Conservation (phyloP, 2,888 invertebrate species). For the Archips crataeganus region DNA sequence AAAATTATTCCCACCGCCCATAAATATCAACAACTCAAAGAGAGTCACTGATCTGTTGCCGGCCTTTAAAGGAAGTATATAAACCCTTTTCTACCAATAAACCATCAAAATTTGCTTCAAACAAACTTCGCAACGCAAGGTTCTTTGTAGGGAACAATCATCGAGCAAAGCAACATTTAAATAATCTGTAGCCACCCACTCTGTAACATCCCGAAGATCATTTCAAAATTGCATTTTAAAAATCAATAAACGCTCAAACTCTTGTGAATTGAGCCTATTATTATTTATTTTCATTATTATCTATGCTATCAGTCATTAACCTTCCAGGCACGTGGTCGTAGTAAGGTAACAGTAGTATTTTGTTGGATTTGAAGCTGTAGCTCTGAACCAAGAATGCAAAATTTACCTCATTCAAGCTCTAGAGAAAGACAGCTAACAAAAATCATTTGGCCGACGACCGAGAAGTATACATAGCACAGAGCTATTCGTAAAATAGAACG, state of each 20-base stretch:
- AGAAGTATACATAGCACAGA: slow-evolving; percentile 85
- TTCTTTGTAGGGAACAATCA: background rate
- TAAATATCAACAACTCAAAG: too few relatives aligned
- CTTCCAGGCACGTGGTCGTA: slow-evolving; percentile 80
- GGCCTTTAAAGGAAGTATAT: too few relatives aligned
- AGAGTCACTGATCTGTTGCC: too few relatives aligned
- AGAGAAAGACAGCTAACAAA: slow-evolving; percentile 85
- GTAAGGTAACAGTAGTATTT: slow-evolving; percentile 74
- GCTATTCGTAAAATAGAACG: slow-evolving; percentile 86
- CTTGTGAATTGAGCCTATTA: slow-evolving; percentile 55
- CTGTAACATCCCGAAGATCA: too few relatives aligned
- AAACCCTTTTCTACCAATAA: too few relatives aligned
- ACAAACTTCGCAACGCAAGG: background rate
- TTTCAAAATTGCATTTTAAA: slow-evolving; percentile 33
- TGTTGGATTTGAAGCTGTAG: slow-evolving; percentile 85
- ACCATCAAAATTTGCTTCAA: background rate
- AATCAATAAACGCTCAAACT: slow-evolving; percentile 44
- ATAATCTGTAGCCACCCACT: background rate
- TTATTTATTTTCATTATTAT: slow-evolving; percentile 81
- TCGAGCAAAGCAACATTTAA: background rate
- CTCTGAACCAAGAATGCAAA: slow-evolving; percentile 81
- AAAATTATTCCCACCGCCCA: too few relatives aligned
- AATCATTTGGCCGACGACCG: slow-evolving; percentile 84
- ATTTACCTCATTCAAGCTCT: slow-evolving; percentile 83
- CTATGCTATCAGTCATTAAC: slow-evolving; percentile 82